Base-by-base conservation (phyloP, 2,113 vertebrate genomes). In the Rhadina sibilatrix region DNA sequence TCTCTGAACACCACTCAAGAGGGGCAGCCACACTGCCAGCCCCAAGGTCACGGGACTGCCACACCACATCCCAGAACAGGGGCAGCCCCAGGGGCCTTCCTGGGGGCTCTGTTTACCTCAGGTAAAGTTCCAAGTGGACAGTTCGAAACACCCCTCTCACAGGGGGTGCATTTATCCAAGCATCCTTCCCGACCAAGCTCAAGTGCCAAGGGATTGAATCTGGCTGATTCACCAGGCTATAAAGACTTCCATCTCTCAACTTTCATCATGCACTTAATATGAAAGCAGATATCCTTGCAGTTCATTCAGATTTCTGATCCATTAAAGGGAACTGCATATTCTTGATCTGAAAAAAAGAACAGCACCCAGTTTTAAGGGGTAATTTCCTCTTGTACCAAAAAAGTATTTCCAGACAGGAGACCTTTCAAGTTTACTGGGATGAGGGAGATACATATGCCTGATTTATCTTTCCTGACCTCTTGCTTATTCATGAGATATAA, bases 61-160 rank as follows among this genome's bases (percentile, higher is more conserved):
- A 46, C 24, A 14, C 18, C 38, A 35, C 20, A 27, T 3, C 24
- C 27, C 5, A 5, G 42, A 37, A 11, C 5, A 66, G 15, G 1
- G 0, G 16, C 56, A 70, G 75, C 27, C 47, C 35, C 59, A 21
- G 15, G 40, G 37, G 7, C 15, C 27, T 11, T 27, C 42, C 59
- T 56, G 28, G 37, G 6, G 22, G n/a, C 50, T 65, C 17, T 1
- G 0, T 13, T 35, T 25, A 12, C 2, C 1, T 31, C 1, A 0
- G 28, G 24, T 19, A 70, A 57, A 10, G 35, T 15, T 91, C 86
- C 47, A 72, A 69, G 66, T 1, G 25, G 50, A 18, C 49, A 57
- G 44, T 6, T 56, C 63, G 49, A 38, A 89, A 75, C 4, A 52
- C 59, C 30, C 25, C 60, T 33, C 64, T 35, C 70, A 47, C n/a